A percentile compares a stretch with the other conserved stretches of the same genome.
Evolutionary conservation across 2,888 invertebrate species (phyloP).

Genomic region (Eucera pruinosa): DNA sequence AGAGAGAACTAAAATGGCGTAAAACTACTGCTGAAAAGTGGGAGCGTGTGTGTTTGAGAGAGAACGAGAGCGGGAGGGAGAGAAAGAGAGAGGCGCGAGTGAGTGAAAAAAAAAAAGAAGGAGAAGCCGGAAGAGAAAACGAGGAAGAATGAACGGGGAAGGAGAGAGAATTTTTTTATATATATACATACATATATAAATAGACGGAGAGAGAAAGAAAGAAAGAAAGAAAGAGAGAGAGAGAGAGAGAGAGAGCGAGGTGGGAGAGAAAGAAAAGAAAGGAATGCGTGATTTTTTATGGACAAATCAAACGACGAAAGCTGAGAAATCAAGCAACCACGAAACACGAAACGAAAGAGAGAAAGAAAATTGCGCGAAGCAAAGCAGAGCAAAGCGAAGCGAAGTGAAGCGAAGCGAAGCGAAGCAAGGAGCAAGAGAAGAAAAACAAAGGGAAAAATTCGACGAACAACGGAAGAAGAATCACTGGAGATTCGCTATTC

Average conservation of each 20-base stretch:
- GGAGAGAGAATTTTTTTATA: constrained; percentile 40
- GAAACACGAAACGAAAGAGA: constrained; percentile 13
- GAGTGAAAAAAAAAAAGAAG: constrained; percentile 22
- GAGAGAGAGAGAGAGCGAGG: constrained; percentile 52
- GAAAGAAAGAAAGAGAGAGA: constrained; percentile 21
- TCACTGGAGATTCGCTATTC: constrained; percentile 72
- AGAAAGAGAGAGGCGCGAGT: constrained; percentile 24
- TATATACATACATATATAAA: too few species aligned
- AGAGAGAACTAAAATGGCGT: constrained; percentile 12
- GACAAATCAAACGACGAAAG: constrained; percentile 46
- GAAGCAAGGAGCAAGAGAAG: constrained; percentile 24
- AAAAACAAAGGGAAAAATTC: not conserved
- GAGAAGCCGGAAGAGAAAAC: constrained; percentile 50
- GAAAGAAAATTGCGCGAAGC: constrained; percentile 16
- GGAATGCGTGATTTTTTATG: constrained; percentile 53
- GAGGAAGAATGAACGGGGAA: constrained; percentile 58
- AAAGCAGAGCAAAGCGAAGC: too few species aligned
- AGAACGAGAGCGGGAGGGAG: constrained; percentile 23
- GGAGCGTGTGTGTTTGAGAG: constrained; percentile 44
- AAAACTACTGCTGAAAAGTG: constrained; percentile 25
- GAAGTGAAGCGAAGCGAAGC: too few species aligned
- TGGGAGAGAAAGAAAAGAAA: constrained; percentile 41
- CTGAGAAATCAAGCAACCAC: constrained; percentile 26
- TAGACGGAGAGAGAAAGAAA: constrained; percentile 50
- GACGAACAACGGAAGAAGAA: constrained; percentile 31